A percentile compares a stretch with the other conserved stretches of the same genome.
phyloP scores from a whole-genome alignment of 1,140 invertebrate species.

The Drosophila arizonae region DNA sequence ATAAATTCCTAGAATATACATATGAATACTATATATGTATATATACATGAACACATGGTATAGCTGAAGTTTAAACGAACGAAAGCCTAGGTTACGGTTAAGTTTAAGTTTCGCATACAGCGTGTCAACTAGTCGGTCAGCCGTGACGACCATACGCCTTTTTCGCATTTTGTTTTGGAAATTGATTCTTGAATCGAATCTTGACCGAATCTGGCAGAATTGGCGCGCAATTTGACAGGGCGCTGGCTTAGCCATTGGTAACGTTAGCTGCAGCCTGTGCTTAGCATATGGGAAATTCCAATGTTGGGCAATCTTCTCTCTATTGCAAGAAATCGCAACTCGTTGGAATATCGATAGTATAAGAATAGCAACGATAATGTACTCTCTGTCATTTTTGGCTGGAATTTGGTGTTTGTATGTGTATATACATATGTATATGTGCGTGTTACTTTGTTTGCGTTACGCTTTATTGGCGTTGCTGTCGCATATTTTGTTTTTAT shows the following conservation, averaged over 20 bases:
- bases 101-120: background rate
- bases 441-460: conserved; percentile 51
- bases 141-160: background rate
- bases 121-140: background rate
- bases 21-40: too few relatives aligned
- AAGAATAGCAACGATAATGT: conserved; percentile 7
- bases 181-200: conserved; percentile 41
- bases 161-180: conserved; percentile 37
- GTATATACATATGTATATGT: background rate
- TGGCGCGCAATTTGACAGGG: conserved; percentile 66
- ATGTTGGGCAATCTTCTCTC: conserved; percentile 15
- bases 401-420: background rate
- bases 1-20: background rate
- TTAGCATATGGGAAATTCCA: conserved; percentile 44
- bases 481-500: conserved; percentile 73
- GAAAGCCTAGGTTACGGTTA: too few relatives aligned
- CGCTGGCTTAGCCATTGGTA: conserved; percentile 20
- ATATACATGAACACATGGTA: too few relatives aligned
- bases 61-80: too few relatives aligned
- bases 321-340: conserved; percentile 1
- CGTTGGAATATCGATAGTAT: background rate
- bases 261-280: conserved; percentile 49
- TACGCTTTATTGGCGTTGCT: conserved; percentile 70
- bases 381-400: conserved; percentile 13
- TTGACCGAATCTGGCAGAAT: conserved; percentile 55